phyloP scores from a whole-genome alignment of 2,113 vertebrate genomes.

The Charadrius vociferus region DNA sequence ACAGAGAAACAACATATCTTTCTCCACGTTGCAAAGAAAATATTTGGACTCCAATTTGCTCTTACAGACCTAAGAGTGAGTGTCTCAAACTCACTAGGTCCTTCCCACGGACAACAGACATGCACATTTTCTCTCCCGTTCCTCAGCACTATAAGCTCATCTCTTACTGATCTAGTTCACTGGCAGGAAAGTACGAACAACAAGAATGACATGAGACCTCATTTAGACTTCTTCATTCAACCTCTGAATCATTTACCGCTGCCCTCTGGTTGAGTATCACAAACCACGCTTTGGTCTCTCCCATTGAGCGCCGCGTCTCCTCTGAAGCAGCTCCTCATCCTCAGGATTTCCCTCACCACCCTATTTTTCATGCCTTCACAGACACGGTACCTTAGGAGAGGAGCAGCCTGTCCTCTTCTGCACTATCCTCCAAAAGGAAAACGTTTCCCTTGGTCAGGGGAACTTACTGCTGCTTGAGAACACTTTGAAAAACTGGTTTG shows the following conservation, averaged over 20 bases:
- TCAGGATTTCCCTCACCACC: not conserved
- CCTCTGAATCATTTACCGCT: not conserved
- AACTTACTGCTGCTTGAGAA: not conserved
- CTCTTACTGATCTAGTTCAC: not conserved
- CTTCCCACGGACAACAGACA: accelerated
- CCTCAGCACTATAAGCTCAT: not conserved
- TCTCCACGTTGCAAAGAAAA: not conserved
- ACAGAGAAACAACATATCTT: not conserved
- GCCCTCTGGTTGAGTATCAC: not conserved
- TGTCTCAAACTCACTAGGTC: not conserved
- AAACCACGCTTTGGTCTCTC: not conserved
- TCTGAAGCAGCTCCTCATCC: not conserved
- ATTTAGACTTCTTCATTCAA: not conserved
- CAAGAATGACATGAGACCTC: not conserved
- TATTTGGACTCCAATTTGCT: not conserved
- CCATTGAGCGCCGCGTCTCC: not conserved
- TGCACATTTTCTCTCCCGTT: not conserved
- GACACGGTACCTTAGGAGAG: not conserved
- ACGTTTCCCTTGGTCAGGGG: not conserved
- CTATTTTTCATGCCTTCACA: not conserved
- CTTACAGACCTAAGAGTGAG: not conserved
- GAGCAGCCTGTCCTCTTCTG: not conserved
- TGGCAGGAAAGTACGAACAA: not conserved
- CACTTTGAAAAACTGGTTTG: not conserved
- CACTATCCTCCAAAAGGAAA: not conserved